Conservation (phyloP, 2,888 invertebrate species). For the Sphinx pinastri region DNA sequence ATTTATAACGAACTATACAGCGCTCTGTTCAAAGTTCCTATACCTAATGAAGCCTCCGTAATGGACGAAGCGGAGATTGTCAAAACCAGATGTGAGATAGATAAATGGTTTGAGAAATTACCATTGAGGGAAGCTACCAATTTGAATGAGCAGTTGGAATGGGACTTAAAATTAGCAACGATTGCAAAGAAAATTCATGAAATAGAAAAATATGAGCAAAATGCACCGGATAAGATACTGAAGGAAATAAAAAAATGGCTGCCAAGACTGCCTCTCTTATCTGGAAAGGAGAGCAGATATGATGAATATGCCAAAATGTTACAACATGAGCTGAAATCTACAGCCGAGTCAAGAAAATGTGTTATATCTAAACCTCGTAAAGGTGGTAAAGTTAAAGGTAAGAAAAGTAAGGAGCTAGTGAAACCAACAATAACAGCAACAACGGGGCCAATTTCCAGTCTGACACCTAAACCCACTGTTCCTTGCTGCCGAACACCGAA, state of each 20-base stretch:
- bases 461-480: conserved; percentile 9
- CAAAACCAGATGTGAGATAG: conserved; percentile 63
- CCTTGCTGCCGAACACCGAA: conserved; percentile 35
- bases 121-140: conserved; percentile 48
- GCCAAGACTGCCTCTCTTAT: conserved; percentile 51
- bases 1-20: conserved; percentile 60
- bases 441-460: conserved; percentile 30
- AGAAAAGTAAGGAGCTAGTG: conserved; percentile 36
- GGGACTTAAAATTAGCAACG: conserved; percentile 55
- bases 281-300: conserved; percentile 42
- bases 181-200: conserved; percentile 59
- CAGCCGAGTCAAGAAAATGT: conserved; percentile 52
- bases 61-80: conserved; percentile 59
- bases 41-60: conserved; percentile 54
- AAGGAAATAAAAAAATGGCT: conserved; percentile 62
- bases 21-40: conserved; percentile 56
- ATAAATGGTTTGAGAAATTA: conserved; percentile 59
- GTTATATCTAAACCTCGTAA: conserved; percentile 35
- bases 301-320: conserved; percentile 49
- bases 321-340: conserved; percentile 49
- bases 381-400: conserved; percentile 33
- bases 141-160: conserved; percentile 49
- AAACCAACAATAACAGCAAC: conserved; percentile 45
- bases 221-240: conserved; percentile 49
- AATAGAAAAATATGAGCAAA: conserved; percentile 51